phyloP scores from a whole-genome alignment of 2,113 vertebrate species.

The Martes martes region DNA sequence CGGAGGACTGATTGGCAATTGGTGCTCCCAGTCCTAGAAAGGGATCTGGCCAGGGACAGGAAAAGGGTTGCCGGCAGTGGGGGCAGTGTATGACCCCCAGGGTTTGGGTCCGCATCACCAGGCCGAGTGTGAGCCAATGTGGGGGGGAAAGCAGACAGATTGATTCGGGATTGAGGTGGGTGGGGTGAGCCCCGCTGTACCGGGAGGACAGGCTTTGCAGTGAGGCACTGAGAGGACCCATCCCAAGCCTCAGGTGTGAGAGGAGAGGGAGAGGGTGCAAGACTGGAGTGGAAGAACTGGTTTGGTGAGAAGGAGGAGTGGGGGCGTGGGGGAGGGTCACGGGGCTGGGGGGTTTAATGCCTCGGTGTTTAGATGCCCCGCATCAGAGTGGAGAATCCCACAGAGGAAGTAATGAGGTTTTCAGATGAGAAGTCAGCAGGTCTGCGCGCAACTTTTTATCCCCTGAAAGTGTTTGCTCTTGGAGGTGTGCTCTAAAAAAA shows the following conservation, averaged over 20 bases:
- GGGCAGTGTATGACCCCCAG: background rate
- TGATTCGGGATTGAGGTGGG: accelerated
- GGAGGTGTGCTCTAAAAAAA: background rate
- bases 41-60: background rate
- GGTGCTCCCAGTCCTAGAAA: background rate
- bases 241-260: background rate
- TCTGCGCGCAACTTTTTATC: background rate
- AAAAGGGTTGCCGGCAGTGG: background rate
- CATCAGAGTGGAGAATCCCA: background rate
- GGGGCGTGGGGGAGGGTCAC: background rate
- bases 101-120: background rate
- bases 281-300: background rate
- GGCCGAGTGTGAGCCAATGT: accelerated
- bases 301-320: background rate
- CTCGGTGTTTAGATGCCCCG: background rate
- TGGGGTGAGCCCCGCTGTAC: accelerated
- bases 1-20: background rate
- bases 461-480: background rate
- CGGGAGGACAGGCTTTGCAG: accelerated
- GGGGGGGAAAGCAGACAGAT: background rate
- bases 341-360: background rate
- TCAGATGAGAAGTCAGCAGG: background rate
- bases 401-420: background rate
- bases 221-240: background rate
- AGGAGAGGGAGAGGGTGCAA: background rate